Base-by-base conservation (phyloP, 2,888 invertebrate genomes). In the Drosophila testacea region DNA sequence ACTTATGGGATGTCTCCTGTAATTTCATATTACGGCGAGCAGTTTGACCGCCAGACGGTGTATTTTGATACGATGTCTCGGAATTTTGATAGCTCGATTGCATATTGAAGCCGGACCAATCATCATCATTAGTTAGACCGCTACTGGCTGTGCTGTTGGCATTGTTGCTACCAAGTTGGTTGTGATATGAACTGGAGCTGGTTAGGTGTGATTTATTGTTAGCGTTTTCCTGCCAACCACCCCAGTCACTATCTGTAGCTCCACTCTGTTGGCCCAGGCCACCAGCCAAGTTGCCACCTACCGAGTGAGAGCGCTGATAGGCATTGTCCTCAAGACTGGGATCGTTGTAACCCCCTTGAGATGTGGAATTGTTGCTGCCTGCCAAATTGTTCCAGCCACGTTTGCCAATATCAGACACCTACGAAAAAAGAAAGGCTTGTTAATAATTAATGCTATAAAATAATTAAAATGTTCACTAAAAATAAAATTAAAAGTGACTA, bases 381-480 rank as follows among this genome's bases (percentile, higher is more conserved):
- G 93, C 92, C 59, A 94, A 92, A 74, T 94, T 94, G 74, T 93
- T 94, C 95, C 95, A 95, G 32, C 95, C 95, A 86, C 94, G 94
- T 89, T 95, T 94, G 30, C 95, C 94, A 62, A 96, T 92, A 87
- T 96, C 95, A 13, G 95, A 94, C 78, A 96, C 94, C 95, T 95
- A 28, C 4, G 69, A 41, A 34, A 11, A n/a, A 30, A 28, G 32
- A 42, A 16, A 6, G 22, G 11, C n/a, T 30, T 0, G 4, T n/a
- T 10, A 44, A 13, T 38, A 48, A 39, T 27, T 32, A 11, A 34
- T 22, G 6, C 5, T 11, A 32, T 0, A n/a, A 7, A 1, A 28
- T 3, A 22, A 28, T 11, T 22, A 1, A 11, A 11, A 13, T 5
- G 16, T 7, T 6, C 13, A 41, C 6, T 42, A 3, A 5, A 34